Conservation (phyloP, 2,113 vertebrate species). For the Pheucticus melanocephalus region DNA sequence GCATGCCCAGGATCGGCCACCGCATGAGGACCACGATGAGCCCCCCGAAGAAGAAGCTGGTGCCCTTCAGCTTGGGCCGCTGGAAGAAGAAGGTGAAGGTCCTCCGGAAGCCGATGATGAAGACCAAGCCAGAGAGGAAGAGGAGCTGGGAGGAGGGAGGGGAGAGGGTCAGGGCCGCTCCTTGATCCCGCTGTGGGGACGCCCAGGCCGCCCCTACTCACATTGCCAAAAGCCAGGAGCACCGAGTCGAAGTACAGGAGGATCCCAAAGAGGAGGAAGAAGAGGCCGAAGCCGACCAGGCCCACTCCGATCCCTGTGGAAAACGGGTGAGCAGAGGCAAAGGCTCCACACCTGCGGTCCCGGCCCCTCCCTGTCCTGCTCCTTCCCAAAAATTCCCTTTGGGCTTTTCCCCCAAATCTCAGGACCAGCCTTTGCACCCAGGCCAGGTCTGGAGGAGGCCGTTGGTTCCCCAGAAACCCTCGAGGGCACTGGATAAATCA, state of each 20-base stretch:
- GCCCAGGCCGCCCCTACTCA: constrained; percentile 67
- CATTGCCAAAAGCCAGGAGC: constrained; percentile 90
- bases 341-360: neutral
- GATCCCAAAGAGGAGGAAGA: constrained; percentile 89
- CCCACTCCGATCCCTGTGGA: constrained; percentile 86
- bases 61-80: constrained; percentile 82
- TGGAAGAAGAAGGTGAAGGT: constrained; percentile 88
- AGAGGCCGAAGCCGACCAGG: constrained; percentile 82
- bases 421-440: neutral
- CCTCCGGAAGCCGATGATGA: constrained; percentile 84
- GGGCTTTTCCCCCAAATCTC: neutral
- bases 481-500: rapidly evolving
- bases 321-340: neutral
- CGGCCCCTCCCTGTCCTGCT: rapidly evolving
- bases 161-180: neutral
- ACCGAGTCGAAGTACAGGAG: constrained; percentile 91
- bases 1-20: constrained; percentile 88
- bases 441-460: neutral
- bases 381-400: neutral
- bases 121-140: constrained; percentile 81
- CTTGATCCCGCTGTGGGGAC: rapidly evolving
- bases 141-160: constrained; percentile 73
- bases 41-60: constrained; percentile 86
- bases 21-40: constrained; percentile 80
- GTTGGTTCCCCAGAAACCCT: rapidly evolving